phyloP scores from a whole-genome alignment of 2,113 vertebrate species.

The Trachemys scripta region DNA sequence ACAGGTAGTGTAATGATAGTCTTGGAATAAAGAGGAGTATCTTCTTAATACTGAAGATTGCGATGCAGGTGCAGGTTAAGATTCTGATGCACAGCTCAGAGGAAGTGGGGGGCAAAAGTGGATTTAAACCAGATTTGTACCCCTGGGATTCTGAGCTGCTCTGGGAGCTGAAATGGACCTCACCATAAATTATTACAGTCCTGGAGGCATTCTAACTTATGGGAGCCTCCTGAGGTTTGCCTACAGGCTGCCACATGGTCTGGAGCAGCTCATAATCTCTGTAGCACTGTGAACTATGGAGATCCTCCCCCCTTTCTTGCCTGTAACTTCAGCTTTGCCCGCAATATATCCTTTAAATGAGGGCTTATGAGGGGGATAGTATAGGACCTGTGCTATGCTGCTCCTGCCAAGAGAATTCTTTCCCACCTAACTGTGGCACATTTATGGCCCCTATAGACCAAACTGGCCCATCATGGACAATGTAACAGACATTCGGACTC shows the following conservation, averaged over 20 bases:
- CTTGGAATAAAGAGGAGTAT: background rate
- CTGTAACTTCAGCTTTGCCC: background rate
- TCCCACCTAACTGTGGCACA: background rate
- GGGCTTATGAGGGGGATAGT: background rate
- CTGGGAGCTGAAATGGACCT: background rate
- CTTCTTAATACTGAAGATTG: background rate
- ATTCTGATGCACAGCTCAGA: background rate
- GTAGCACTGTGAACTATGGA: background rate
- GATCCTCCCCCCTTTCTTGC: background rate
- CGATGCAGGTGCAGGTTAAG: background rate
- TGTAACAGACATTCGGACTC: background rate
- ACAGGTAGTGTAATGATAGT: background rate
- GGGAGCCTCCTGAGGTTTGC: background rate
- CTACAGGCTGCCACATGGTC: background rate
- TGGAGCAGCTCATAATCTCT: background rate
- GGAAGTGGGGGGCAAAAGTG: background rate
- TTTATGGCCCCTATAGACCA: background rate
- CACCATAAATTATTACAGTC: background rate
- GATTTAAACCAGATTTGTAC: fast-evolving
- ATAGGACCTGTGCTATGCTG: background rate
- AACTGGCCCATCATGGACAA: background rate
- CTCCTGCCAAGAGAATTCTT: background rate
- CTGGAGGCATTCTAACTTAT: background rate
- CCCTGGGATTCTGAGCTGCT: background rate
- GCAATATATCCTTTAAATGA: background rate